These are phyloP conservation scores for Lasius fuliginosus DNA, from an alignment of 2,888 invertebrate species.

Conservation along the genomic window DNA sequence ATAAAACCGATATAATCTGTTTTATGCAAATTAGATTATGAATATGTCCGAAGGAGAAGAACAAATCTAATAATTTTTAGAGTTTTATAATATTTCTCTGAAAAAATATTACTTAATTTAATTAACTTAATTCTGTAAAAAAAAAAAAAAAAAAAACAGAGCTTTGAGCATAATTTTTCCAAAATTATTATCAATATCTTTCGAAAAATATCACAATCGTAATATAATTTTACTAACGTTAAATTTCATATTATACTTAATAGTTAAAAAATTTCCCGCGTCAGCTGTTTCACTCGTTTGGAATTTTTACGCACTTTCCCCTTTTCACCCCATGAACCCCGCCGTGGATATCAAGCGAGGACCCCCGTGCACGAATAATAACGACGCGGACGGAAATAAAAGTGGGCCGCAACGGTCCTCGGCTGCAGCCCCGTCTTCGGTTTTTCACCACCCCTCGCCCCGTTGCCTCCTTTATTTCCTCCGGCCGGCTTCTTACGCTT, in stretches of 20 bases:
- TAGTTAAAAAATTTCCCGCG: constrained; percentile 7
- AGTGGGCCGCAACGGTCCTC: constrained; percentile 81
- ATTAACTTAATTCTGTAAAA: not conserved
- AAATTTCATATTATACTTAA: constrained; percentile 9
- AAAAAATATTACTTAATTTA: not conserved
- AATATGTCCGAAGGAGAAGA: not conserved
- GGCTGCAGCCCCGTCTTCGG: constrained; percentile 52
- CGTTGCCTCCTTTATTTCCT: constrained; percentile 66
- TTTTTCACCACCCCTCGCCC: constrained; percentile 64
- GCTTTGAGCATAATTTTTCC: not conserved
- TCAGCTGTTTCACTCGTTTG: constrained; percentile 28
- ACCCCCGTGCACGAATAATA: constrained; percentile 65
- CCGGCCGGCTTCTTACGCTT: constrained; percentile 74
- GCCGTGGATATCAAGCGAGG: constrained; percentile 33
- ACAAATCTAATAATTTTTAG: not conserved
- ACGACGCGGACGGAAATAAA: constrained; percentile 73
- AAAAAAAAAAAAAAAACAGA: not conserved
- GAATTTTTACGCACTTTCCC: constrained; percentile 1
- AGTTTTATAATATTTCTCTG: not conserved
- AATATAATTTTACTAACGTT: not conserved
- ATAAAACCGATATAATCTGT: not conserved
- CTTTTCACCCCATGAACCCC: constrained; percentile 39
- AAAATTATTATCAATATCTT: not conserved
- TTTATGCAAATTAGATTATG: not conserved
- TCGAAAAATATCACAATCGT: not conserved